Evolutionary conservation across 64 coral and sea anemone genomes (phyloP).

Genomic region (Trachythela sp.): DNA sequence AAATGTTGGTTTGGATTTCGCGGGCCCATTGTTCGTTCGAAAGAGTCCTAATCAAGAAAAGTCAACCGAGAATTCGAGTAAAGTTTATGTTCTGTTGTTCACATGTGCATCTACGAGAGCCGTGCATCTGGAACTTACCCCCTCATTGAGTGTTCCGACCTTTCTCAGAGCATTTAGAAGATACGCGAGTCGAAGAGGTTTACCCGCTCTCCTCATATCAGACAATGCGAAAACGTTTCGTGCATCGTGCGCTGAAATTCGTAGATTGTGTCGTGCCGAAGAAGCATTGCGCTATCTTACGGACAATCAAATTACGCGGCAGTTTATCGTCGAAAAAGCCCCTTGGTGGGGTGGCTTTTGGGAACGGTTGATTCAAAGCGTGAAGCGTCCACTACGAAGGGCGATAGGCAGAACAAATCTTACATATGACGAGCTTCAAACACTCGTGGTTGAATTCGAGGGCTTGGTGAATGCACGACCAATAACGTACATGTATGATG

Average conservation of each 20-base stretch:
- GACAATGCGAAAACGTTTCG: constrained; percentile 10
- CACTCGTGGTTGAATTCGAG: constrained; percentile 49
- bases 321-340: constrained; percentile 50
- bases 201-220: too few relatives aligned
- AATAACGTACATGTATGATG: too few relatives aligned
- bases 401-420: constrained; percentile 39
- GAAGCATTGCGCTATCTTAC: constrained; percentile 7
- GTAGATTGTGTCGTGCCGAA: neutral
- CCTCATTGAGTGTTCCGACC: too few relatives aligned
- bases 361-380: too few relatives aligned
- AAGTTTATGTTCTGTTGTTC: too few relatives aligned
- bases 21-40: constrained; percentile 6
- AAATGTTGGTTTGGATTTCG: constrained; percentile 10
- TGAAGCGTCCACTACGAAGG: too few relatives aligned
- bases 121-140: too few relatives aligned
- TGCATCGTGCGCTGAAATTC: neutral
- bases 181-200: too few relatives aligned
- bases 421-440: constrained; percentile 39
- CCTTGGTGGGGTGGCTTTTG: constrained; percentile 54
- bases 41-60: too few relatives aligned
- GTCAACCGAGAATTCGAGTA: too few relatives aligned
- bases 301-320: constrained; percentile 19
- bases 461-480: constrained; percentile 55
- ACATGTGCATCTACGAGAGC: too few relatives aligned
- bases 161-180: too few relatives aligned